These are phyloP conservation scores for Papilio elwesi DNA, from an alignment of 2,888 invertebrate genomes.

Conservation along the genomic window DNA sequence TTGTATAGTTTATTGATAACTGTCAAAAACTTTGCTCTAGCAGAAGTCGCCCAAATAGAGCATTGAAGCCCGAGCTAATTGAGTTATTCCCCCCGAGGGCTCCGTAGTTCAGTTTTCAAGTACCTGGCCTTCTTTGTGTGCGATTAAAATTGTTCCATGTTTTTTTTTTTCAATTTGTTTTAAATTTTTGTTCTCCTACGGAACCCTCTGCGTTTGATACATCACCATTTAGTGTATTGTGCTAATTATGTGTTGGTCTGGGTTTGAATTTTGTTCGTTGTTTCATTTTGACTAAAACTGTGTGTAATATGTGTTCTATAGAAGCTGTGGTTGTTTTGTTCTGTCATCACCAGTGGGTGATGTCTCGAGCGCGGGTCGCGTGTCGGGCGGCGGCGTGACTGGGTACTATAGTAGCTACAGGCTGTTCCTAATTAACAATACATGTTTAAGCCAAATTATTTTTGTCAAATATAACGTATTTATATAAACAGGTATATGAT, in stretches of 20 bases:
- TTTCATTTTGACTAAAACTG: constrained; percentile 81
- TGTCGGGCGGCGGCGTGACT: constrained; percentile 58
- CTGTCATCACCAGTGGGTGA: constrained; percentile 59
- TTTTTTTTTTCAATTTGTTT: constrained; percentile 43
- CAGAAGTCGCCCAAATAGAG: constrained; percentile 61
- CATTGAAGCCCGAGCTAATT: constrained; percentile 56
- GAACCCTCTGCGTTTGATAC: constrained; percentile 68
- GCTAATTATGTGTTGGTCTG: constrained; percentile 83
- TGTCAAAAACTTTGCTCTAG: constrained; percentile 55
- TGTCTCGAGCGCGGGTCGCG: constrained; percentile 63
- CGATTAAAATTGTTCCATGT: constrained; percentile 29
- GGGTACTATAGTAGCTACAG: constrained; percentile 35
- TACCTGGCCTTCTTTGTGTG: constrained; percentile 50
- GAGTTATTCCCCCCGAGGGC: constrained; percentile 63
- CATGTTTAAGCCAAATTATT: neutral
- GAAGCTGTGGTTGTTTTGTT: constrained; percentile 75
- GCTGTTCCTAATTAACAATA: constrained; percentile 37
- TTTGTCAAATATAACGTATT: neutral
- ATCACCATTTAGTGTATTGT: constrained; percentile 81
- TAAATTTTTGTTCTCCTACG: constrained; percentile 60
- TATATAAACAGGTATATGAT: neutral
- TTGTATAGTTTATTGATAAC: constrained; percentile 35
- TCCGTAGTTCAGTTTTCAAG: constrained; percentile 68
- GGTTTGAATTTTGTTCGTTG: constrained; percentile 83
- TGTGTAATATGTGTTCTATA: constrained; percentile 82